phyloP scores from a whole-genome alignment of 2,113 vertebrate species.

The Pachypanchax playfairii region DNA sequence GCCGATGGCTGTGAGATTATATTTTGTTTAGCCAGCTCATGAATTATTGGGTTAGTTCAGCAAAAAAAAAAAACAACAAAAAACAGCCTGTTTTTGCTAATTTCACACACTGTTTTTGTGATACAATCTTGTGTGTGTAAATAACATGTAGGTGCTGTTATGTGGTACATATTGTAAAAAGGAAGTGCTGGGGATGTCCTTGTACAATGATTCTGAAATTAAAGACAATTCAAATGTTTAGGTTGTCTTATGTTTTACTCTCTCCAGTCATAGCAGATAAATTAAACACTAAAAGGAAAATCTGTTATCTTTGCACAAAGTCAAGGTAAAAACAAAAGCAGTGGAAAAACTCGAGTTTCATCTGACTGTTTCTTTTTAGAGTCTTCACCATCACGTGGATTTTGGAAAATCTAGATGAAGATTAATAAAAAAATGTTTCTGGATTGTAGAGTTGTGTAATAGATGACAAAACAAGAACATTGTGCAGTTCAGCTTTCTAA shows the following conservation, averaged over 20 bases:
- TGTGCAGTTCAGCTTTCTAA: constrained; percentile 11
- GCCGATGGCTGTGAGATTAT: constrained; percentile 31
- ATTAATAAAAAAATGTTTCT: no score
- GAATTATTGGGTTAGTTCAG: constrained; percentile 20
- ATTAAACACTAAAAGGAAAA: no score
- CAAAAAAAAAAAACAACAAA: no score
- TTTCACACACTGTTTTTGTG: constrained; percentile 67
- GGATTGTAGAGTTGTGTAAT: not conserved
- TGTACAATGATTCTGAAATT: constrained; percentile 78
- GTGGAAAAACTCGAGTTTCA: no score
- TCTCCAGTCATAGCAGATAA: no score
- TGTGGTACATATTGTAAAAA: constrained; percentile 83
- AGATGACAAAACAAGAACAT: not conserved
- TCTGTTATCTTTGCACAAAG: no score
- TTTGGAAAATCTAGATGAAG: no score
- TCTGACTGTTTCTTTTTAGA: no score
- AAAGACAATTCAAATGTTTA: constrained; percentile 68
- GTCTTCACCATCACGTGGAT: no score
- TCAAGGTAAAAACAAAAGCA: not conserved
- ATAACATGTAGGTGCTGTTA: constrained; percentile 81
- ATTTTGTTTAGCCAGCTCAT: constrained; percentile 22
- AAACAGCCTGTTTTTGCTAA: constrained; percentile 50
- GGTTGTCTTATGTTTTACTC: constrained; percentile 20
- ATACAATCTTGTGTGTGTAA: constrained; percentile 82
- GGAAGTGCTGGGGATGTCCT: constrained; percentile 67